These are phyloP conservation scores for Cryptoprocta ferox DNA, from an alignment of 2,797 vertebrate species.

Conservation along the genomic window DNA sequence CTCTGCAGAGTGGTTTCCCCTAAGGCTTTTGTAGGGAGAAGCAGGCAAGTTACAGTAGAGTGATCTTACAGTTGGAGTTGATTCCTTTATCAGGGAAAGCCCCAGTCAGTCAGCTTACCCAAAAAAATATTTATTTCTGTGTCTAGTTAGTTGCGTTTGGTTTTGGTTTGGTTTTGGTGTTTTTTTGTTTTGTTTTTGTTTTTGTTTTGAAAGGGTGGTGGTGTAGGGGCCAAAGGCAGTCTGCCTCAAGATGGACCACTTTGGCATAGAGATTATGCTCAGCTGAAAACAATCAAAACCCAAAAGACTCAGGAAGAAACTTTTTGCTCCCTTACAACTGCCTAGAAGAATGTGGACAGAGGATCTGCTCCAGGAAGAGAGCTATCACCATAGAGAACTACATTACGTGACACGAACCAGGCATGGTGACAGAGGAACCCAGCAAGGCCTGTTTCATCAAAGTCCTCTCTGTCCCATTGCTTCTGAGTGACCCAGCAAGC, in stretches of 20 bases:
- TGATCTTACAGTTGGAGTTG: background rate
- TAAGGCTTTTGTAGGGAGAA: background rate
- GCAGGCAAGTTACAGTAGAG: background rate
- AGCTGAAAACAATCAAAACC: background rate
- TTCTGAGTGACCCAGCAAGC: background rate
- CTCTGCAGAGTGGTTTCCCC: background rate
- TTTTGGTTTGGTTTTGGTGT: background rate
- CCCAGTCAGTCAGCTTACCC: background rate
- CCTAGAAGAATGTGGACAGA: background rate
- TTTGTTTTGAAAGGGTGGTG: background rate
- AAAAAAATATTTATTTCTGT: background rate
- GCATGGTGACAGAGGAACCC: background rate
- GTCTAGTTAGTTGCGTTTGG: background rate
- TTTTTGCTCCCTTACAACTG: background rate
- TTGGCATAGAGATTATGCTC: background rate
- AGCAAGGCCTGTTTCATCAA: background rate
- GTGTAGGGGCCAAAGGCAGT: background rate
- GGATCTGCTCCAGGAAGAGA: background rate
- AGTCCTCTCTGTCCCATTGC: background rate
- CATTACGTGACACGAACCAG: background rate
- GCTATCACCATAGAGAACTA: background rate
- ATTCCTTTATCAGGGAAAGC: background rate
- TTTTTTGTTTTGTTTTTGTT: too few species aligned
- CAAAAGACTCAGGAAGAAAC: background rate
- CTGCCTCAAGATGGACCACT: background rate